Evolutionary conservation across 2,113 vertebrate genomes (phyloP), one percentile per base, ranked within the genome.

Genomic region (Phalacrocorax carbo): DNA sequence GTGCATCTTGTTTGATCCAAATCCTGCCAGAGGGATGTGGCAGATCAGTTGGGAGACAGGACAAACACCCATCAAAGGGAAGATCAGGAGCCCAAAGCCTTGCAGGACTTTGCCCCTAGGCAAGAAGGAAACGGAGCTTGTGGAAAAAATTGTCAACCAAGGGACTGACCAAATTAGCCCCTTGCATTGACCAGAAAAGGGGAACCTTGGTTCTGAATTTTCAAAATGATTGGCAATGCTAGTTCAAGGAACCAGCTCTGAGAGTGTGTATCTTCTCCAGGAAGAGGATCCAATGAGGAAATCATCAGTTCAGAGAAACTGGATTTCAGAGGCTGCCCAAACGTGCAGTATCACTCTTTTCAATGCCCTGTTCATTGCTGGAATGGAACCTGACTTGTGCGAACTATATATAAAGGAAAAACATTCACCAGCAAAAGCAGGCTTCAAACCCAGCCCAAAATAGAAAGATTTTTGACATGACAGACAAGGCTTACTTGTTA

Each of bases 401-500:
- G 42, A 82, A 40, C 58, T 32, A 18, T 7, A 10, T 62, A 15
- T 38, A 71, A 93, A 51, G n/a, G 7, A 42, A 94, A 83, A 86
- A 81, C 15, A 62, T 68, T 57, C 62, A 93, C 23, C 29, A 81
- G 15, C 48, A 88, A 73, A 69, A 92, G 36, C 27, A 86, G 48
- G 29, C 55, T 94, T 78, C 80, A 94, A 86, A 75, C 44, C 15
- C 49, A 40, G 16, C 38, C 48, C 57, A 82, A 93, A 95, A 93
- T 46, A 96, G 83, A 89, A 95, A 89, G 16, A 68, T 69, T 95
- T 94, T 82, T 91, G 36, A 86, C 70, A 52, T 40, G n/a, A 86
- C 52, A 89, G 49, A 54, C 49, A 71, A 64, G 27, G 22, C 22
- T 92, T 87, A 75, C 65, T 93, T 79, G 42, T 62, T 75, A 77